Conservation (phyloP, 2,888 invertebrate genomes). For the Mesochorus sp. region DNA sequence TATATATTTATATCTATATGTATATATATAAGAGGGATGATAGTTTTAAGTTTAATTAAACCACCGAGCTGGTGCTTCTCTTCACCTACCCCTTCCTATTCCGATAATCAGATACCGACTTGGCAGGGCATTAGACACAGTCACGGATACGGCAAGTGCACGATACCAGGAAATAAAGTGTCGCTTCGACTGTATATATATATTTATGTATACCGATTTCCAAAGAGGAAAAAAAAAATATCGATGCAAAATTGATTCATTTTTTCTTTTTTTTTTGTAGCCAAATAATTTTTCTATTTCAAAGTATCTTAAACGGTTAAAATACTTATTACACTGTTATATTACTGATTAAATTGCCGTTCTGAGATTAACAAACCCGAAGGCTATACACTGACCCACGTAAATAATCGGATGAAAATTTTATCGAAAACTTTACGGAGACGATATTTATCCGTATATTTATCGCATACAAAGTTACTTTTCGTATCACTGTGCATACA, state of each 20-base stretch:
- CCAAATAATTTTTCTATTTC: neutral
- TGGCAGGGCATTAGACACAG: slow-evolving; percentile 27
- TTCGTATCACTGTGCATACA: neutral
- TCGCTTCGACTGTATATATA: no score
- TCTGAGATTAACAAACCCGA: slow-evolving; percentile 29
- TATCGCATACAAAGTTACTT: slow-evolving; percentile 9
- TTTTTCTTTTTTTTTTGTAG: neutral
- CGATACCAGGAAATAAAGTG: no score
- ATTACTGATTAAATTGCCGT: slow-evolving; percentile 4
- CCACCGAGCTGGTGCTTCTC: slow-evolving; percentile 40
- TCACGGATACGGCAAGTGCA: slow-evolving; percentile 27
- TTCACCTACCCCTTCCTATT: slow-evolving; percentile 19
- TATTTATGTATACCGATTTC: no score
- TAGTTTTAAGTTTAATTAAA: slow-evolving; percentile 76
- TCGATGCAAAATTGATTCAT: neutral
- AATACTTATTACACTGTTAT: slow-evolving; percentile 23
- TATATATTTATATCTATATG: neutral
- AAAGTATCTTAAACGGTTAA: neutral
- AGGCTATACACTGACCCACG: slow-evolving; percentile 20
- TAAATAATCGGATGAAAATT: slow-evolving; percentile 35
- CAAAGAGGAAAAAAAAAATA: no score
- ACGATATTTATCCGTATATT: slow-evolving; percentile 35
- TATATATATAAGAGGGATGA: slow-evolving; percentile 58
- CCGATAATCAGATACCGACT: slow-evolving; percentile 54
- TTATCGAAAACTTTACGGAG: slow-evolving; percentile 24